Evolutionary conservation across 2,797 vertebrate genomes (phyloP).

Genomic region (Micropoecilia bifurca): DNA sequence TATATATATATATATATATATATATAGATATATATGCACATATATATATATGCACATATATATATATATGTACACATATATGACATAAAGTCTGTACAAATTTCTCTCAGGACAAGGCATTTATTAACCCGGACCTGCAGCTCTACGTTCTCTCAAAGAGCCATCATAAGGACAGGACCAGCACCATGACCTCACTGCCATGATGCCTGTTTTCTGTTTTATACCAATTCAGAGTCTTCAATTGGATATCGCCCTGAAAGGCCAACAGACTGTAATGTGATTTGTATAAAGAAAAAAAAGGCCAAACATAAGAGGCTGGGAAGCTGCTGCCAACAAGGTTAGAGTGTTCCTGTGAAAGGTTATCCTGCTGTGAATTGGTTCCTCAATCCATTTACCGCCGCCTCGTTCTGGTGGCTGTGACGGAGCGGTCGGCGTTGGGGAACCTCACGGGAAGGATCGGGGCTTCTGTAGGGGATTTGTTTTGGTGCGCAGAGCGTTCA

Average conservation of each 20-base stretch:
- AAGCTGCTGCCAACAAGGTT: constrained; percentile 36
- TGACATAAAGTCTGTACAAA: background rate
- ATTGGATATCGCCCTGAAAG: constrained; percentile 35
- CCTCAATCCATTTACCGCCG: constrained; percentile 63
- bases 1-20: background rate
- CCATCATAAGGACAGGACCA: constrained; percentile 19
- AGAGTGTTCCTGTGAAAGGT: constrained; percentile 37
- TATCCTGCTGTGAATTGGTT: constrained; percentile 54
- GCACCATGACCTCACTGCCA: constrained; percentile 12
- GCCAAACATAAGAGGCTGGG: constrained; percentile 46
- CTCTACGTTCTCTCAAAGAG: constrained; percentile 7
- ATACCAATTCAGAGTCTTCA: constrained; percentile 27
- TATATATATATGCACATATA: too few species aligned
- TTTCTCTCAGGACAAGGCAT: constrained; percentile 2
- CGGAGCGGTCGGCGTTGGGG: constrained; percentile 37
- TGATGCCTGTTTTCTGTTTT: constrained; percentile 36
- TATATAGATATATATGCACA: too few species aligned
- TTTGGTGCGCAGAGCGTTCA: constrained; percentile 50
- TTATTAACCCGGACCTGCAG: background rate
- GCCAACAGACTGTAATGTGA: constrained; percentile 42
- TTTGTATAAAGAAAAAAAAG: constrained; percentile 59
- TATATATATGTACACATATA: too few species aligned
- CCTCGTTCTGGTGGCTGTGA: constrained; percentile 27
- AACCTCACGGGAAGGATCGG: constrained; percentile 37
- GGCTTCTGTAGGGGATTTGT: constrained; percentile 54